A percentile compares a stretch with the other conserved stretches of the same genome.
These are phyloP conservation scores for Oostethus manadensis DNA, from an alignment of 2,113 vertebrate genomes.

Conservation along the genomic window DNA sequence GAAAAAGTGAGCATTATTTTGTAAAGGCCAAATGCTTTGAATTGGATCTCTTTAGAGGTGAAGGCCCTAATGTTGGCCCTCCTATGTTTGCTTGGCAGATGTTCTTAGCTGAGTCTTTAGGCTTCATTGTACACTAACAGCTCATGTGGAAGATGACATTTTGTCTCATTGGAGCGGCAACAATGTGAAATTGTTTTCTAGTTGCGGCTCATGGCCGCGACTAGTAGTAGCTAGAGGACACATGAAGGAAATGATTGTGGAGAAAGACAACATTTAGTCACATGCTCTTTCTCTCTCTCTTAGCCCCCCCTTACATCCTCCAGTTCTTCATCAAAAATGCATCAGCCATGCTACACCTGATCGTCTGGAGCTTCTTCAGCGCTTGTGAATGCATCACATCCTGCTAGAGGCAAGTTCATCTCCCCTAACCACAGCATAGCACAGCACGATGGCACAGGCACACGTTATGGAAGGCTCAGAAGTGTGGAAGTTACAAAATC, in stretches of 20 bases:
- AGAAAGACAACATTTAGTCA: conserved; percentile 3
- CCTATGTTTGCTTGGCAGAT: conserved; percentile 30
- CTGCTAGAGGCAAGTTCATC: conserved; percentile 43
- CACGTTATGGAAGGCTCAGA: conserved; percentile 15
- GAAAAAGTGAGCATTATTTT: no score
- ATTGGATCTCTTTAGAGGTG: background rate
- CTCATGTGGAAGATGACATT: conserved; percentile 24
- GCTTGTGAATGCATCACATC: conserved; percentile 41
- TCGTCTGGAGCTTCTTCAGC: conserved; percentile 39
- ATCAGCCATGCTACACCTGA: conserved; percentile 61
- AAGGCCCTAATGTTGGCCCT: background rate
- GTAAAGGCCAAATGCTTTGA: background rate
- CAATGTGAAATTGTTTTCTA: background rate
- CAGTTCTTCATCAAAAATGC: conserved; percentile 65
- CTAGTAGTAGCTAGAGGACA: background rate
- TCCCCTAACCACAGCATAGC: conserved; percentile 29
- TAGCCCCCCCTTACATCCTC: conserved; percentile 6
- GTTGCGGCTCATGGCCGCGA: background rate
- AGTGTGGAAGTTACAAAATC: background rate
- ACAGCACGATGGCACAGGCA: conserved; percentile 22
- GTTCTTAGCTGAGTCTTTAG: conserved; percentile 29
- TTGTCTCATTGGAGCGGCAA: background rate
- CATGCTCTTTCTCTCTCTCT: conserved; percentile 1
- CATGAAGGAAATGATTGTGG: background rate
- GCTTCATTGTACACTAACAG: conserved; percentile 31